phyloP scores from a whole-genome alignment of 2,113 vertebrate species.

The Zapus hudsonius region DNA sequence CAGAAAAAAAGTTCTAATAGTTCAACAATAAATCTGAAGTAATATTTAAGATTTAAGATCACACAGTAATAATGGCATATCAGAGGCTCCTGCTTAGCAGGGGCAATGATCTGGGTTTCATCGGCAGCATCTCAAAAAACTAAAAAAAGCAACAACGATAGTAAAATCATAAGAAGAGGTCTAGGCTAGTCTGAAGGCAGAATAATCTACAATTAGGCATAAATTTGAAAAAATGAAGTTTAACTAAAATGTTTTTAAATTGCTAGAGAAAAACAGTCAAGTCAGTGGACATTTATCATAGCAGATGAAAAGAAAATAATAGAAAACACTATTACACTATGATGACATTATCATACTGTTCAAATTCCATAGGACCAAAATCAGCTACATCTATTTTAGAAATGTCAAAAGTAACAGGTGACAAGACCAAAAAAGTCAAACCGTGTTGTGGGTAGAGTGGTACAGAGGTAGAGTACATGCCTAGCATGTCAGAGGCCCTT shows the following conservation, averaged over 20 bases:
- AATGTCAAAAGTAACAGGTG: conserved; percentile 34
- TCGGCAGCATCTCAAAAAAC: neutral
- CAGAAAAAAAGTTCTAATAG: neutral
- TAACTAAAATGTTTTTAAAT: conserved; percentile 52
- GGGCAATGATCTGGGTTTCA: neutral
- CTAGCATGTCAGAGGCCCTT: neutral
- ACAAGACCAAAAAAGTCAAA: neutral
- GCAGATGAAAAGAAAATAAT: conserved; percentile 8
- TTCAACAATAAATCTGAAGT: conserved; percentile 31
- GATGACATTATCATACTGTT: neutral
- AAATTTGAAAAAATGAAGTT: no score
- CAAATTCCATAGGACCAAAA: neutral
- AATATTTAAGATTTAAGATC: conserved; percentile 31
- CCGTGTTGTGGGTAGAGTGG: neutral
- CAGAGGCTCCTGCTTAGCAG: neutral
- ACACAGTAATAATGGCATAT: conserved; percentile 9
- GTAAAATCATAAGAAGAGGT: neutral
- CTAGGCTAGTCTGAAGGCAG: neutral
- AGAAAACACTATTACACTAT: neutral
- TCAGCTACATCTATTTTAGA: conserved; percentile 18
- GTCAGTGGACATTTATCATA: neutral
- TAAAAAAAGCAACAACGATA: neutral
- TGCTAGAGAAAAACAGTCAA: neutral
- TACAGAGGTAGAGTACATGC: neutral
- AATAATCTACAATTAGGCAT: neutral